Conservation (phyloP, 2,888 invertebrate genomes). For the Camponotus fellah region DNA sequence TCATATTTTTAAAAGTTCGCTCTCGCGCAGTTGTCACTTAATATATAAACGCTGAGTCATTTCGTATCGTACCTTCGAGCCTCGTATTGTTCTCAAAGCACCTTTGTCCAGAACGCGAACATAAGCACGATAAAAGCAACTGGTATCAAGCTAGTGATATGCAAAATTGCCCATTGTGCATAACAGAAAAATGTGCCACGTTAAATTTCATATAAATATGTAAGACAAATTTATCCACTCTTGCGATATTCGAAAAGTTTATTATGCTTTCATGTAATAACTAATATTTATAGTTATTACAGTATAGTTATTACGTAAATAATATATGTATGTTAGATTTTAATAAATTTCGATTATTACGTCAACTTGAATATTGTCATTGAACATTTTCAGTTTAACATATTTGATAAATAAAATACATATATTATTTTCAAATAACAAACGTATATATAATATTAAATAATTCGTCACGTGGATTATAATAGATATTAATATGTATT, state of each 20-base stretch:
- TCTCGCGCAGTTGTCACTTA: slow-evolving; percentile 45
- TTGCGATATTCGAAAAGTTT: neutral
- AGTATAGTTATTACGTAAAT: too few relatives aligned
- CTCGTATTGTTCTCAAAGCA: slow-evolving; percentile 44
- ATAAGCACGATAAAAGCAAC: slow-evolving; percentile 48
- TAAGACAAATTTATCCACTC: neutral
- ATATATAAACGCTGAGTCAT: slow-evolving; percentile 53
- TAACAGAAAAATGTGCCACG: neutral
- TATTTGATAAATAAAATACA: neutral
- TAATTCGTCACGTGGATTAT: too few relatives aligned
- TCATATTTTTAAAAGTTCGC: neutral
- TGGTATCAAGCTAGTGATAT: slow-evolving; percentile 8
- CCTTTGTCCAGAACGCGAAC: slow-evolving; percentile 40
- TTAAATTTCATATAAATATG: neutral
- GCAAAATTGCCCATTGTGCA: neutral
- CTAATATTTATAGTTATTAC: too few relatives aligned
- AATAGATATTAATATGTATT: too few relatives aligned
- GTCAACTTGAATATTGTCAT: too few relatives aligned
- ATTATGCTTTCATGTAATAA: neutral
- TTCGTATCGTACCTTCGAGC: slow-evolving; percentile 17
- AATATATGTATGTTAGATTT: neutral
- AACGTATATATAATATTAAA: too few relatives aligned
- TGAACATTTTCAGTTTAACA: neutral
- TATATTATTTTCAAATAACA: neutral
- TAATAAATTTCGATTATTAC: neutral